Evolutionary conservation across 2,113 vertebrate genomes (phyloP).

Genomic region (Chaetorhynchus papuensis): DNA sequence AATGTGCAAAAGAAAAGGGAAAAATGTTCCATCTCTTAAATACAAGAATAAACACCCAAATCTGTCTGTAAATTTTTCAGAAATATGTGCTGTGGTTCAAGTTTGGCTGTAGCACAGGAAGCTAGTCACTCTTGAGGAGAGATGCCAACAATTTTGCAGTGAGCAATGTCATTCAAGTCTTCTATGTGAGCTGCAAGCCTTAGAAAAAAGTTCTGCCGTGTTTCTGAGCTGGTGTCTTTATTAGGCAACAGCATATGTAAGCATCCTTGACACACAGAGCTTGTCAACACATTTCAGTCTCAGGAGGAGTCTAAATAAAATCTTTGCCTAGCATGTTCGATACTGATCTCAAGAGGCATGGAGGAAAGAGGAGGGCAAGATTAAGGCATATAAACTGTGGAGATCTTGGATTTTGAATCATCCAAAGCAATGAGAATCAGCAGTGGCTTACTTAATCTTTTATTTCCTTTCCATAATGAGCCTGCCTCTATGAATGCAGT

Average conservation of each 20-base stretch:
- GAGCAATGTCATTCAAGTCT: not conserved
- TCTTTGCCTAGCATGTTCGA: not conserved
- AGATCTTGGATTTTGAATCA: conserved; percentile 47
- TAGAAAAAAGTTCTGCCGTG: not conserved
- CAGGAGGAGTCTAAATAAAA: conserved; percentile 10
- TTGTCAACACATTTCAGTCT: conserved; percentile 49
- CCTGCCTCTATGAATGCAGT: conserved; percentile 42
- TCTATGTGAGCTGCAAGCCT: not conserved
- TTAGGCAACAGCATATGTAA: not conserved
- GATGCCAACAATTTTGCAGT: not conserved
- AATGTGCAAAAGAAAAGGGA: not conserved
- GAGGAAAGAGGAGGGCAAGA: not conserved
- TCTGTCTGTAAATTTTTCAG: not conserved
- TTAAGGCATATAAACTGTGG: not conserved
- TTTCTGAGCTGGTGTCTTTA: not conserved
- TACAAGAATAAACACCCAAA: not conserved
- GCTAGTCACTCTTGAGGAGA: not conserved
- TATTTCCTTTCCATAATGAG: conserved; percentile 65
- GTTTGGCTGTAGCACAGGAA: not conserved
- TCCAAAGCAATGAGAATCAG: conserved; percentile 43
- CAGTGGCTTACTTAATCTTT: conserved; percentile 55
- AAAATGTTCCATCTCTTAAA: not conserved
- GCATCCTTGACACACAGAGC: not conserved
- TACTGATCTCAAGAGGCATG: not conserved
- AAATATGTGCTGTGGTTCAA: not conserved